Evolutionary conservation across 1,140 invertebrate genomes (phyloP), one percentile per base, ranked within the genome.

Genomic region (Micrasema minimum): DNA sequence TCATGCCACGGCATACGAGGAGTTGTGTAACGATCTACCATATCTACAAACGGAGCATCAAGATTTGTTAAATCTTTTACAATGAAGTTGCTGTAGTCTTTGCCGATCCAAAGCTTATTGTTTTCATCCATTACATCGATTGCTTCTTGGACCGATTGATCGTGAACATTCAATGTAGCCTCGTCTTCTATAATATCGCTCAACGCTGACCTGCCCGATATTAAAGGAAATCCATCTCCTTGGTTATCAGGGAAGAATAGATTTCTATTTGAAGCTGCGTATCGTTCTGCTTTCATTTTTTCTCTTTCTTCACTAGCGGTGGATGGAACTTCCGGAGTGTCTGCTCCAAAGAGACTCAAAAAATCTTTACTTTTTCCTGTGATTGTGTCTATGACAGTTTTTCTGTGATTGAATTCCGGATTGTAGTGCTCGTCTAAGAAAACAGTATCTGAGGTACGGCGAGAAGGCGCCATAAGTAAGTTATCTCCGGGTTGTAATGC

Each of bases 1-100:
- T 99, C 97, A 79, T 99, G 97, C 97, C 97, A 99, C 2, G 97
- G 97, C 96, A 99, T 99, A 76, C 97, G 86, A 0, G 97, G 96
- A 7, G 93, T 96, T 1, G 88, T 90, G 37, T 88, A 89, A 41
- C 96, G 86, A 79, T 98, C 93, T 20, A 98, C 92, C 50, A 94
- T 87, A 88, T 98, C 96, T 78, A 90, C 88, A 86, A 92, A 98
- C 0, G 97, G 97, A 68, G 90, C 87, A 77, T 99, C 92, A 26
- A 97, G 86, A 82, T 96, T 92, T 68, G 90, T 90, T 82, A 98
- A 98, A 83, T 99, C 97, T 83, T 98, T 98, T n/a, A 96, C 91
- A 76, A 99, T 98, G 80, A 98, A 99, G 84, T 99, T 99, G 4
- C 91, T 91, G 79, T 99, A 99, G 81, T 99, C 97, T 83, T 99